phyloP scores from a whole-genome alignment of 2,797 vertebrate genomes.

The Varecia variegata region DNA sequence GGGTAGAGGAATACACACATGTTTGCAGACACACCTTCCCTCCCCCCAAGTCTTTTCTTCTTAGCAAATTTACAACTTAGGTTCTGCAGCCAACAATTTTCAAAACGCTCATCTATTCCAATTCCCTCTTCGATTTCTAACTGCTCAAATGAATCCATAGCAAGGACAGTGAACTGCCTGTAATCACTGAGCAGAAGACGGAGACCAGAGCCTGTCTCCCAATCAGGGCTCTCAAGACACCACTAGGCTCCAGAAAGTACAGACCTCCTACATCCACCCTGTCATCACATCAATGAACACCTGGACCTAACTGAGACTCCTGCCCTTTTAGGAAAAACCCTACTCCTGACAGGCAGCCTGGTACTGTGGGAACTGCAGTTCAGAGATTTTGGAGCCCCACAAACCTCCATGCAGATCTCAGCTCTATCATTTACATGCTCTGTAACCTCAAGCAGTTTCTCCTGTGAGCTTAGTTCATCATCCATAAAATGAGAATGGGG shows the following conservation, averaged over 20 bases:
- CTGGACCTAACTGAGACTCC: neutral
- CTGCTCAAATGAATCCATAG: neutral
- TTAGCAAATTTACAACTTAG: constrained; percentile 39
- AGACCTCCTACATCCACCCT: neutral
- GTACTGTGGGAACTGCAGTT: neutral
- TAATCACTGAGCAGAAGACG: neutral
- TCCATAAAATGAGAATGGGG: neutral
- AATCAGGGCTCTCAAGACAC: neutral
- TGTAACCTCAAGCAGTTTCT: neutral
- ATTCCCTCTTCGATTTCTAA: neutral
- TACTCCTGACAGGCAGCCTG: neutral
- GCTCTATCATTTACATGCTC: neutral
- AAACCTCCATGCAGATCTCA: neutral
- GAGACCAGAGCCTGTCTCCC: neutral
- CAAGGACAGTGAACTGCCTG: neutral
- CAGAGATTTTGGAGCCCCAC: neutral
- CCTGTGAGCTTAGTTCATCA: neutral
- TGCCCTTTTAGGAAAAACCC: neutral
- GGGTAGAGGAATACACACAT: neutral
- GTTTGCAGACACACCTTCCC: neutral
- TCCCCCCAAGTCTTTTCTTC: neutral
- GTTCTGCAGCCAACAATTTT: constrained; percentile 26
- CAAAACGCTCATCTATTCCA: neutral
- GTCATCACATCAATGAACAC: neutral
- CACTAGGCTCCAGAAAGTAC: neutral